Percentiles rank a stretch among this genome's conserved stretches.
Conservation (phyloP, 2,113 vertebrate species). For the Chaetorhynchus papuensis region DNA sequence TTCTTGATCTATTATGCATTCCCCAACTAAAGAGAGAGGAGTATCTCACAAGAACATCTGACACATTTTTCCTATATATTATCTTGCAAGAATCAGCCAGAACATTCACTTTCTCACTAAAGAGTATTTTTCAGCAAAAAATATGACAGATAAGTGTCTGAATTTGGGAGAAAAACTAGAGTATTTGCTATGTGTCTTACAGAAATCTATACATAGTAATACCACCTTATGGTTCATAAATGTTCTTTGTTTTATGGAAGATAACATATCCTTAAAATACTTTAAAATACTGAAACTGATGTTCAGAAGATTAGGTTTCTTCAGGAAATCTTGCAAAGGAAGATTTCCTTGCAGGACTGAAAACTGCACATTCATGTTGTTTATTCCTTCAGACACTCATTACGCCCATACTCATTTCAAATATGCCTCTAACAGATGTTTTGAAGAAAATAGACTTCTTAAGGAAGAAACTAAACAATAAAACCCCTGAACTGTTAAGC, state of each 20-base stretch:
- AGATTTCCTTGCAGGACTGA: not conserved
- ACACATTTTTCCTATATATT: not conserved
- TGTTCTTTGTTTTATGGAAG: not conserved
- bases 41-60: not conserved
- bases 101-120: not conserved
- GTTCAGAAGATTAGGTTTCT: not conserved
- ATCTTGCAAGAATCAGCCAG: not conserved
- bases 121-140: not conserved
- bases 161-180: not conserved
- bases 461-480: not conserved
- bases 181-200: not conserved
- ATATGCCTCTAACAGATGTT: not conserved
- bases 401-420: not conserved
- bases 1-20: not conserved
- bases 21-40: not conserved
- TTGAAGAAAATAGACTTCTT: not conserved
- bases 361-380: not conserved
- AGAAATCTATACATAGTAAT: not conserved
- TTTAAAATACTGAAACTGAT: not conserved
- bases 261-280: not conserved
- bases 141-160: not conserved
- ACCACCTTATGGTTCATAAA: not conserved
- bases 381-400: not conserved
- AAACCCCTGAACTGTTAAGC: not conserved
- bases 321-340: not conserved